These are phyloP conservation scores for Cryptomyrus ogoouensis DNA, from an alignment of 2,113 vertebrate genomes.

Conservation along the genomic window DNA sequence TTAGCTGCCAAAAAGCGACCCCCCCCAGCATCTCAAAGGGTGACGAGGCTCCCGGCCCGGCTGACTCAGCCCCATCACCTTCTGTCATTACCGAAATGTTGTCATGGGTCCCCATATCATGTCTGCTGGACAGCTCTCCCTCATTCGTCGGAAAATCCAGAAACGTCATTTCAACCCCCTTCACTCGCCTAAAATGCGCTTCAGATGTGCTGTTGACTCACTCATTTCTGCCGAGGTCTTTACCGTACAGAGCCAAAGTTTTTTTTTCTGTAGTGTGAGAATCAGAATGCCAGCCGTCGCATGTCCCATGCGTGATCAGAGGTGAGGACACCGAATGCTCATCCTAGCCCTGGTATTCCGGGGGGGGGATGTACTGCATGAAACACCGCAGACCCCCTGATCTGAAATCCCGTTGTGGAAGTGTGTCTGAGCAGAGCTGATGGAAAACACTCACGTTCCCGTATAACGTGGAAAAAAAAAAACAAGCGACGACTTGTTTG, in stretches of 20 bases:
- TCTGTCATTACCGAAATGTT: neutral
- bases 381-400: neutral
- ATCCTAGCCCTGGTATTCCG: neutral
- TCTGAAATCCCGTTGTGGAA: neutral
- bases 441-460: neutral
- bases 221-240: neutral
- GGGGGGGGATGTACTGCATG: neutral
- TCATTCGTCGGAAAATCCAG: constrained; percentile 20
- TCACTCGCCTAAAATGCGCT: neutral
- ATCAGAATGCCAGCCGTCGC: too few species aligned
- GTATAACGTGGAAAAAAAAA: neutral
- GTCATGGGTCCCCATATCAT: neutral
- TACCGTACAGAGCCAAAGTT: neutral
- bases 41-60: neutral
- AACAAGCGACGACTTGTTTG: neutral
- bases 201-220: neutral
- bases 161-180: neutral
- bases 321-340: neutral
- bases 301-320: neutral
- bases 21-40: neutral
- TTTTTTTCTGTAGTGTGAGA: neutral
- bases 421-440: neutral
- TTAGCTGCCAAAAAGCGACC: neutral
- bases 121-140: neutral
- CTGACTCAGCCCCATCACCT: neutral